Percentiles rank a stretch among this genome's conserved stretches.
phyloP scores from a whole-genome alignment of 1,140 invertebrate genomes.

The Aphelinus certus region DNA sequence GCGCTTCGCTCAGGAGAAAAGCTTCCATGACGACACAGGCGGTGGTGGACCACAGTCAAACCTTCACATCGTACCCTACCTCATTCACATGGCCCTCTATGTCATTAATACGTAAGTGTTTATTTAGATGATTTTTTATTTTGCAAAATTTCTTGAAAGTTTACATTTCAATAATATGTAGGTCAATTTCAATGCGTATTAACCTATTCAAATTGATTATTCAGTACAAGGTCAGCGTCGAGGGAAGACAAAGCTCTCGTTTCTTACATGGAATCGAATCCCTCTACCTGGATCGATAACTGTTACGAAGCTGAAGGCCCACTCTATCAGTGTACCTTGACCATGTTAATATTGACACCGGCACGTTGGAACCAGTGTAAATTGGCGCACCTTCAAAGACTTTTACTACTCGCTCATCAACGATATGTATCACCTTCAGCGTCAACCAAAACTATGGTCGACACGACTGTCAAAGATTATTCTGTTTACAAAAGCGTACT shows the following conservation, averaged over 20 bases:
- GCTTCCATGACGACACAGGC: slow-evolving; percentile 96
- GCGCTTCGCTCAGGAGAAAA: slow-evolving; percentile 92
- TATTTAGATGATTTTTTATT: slow-evolving; percentile 9
- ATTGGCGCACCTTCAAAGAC: slow-evolving; percentile 78
- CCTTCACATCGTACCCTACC: slow-evolving; percentile 94
- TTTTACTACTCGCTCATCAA: slow-evolving; percentile 83
- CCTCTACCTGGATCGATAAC: slow-evolving; percentile 78
- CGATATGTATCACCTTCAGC: slow-evolving; percentile 70
- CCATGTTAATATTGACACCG: slow-evolving; percentile 80
- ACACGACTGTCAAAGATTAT: slow-evolving; percentile 76
- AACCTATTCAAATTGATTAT: slow-evolving; percentile 11
- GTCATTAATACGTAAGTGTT: slow-evolving; percentile 88
- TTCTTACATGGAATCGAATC: slow-evolving; percentile 73
- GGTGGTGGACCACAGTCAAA: slow-evolving; percentile 97
- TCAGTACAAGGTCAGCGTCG: slow-evolving; percentile 77
- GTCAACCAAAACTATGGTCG: slow-evolving; percentile 66
- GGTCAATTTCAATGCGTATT: background rate
- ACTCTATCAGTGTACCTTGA: slow-evolving; percentile 85
- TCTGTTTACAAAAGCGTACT: slow-evolving; percentile 85
- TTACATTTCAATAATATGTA: too few species aligned
- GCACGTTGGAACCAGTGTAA: slow-evolving; percentile 76
- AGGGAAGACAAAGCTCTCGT: slow-evolving; percentile 79
- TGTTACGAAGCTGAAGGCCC: slow-evolving; percentile 90
- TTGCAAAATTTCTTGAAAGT: too few species aligned
- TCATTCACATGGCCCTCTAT: slow-evolving; percentile 94